Base-by-base conservation (phyloP, 2,888 invertebrate genomes). In the Amphipyra berbera region DNA sequence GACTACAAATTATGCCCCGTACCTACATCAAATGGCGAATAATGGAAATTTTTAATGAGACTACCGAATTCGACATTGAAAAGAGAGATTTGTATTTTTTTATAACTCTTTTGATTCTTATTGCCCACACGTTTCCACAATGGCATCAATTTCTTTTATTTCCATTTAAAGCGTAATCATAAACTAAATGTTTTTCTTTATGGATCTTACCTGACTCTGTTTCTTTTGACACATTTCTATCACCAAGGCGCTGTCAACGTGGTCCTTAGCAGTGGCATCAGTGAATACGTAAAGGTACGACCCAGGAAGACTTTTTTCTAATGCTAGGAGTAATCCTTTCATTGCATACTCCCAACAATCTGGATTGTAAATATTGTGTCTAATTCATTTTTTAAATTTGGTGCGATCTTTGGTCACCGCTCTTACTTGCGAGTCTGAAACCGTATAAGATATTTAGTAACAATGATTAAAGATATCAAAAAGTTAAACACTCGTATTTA, bases 201-300 rank as follows among this genome's bases (percentile, higher is more conserved):
- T 10, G 5, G 1, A 15, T n/a, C 15, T 3, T 76, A 85, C 85
- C 78, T 79, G 79, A 42, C 52, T 72, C 37, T 82, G 79, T 58
- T 81, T 86, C 27, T 70, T 64, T 58, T 82, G 78, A 14, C 83
- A 81, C 14, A 85, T 15, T 6, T 65, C 67, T 53, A 63, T 78
- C 1, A 86, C 71, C 30, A 68, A 33, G 0, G 54, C 37, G 5
- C 59, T 35, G 12, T 60, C 53, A 0, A 0, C 0, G 9, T 71
- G 52, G 61, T 88, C 88, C 30, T 71, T 79, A 0, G 87, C 78
- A 0, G 76, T 38, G 0, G 87, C 85, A 44, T 87, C 87, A 4
- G 87, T 87, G 45, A 86, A 87, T 0, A 86, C 79, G 40, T 75
- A 87, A 1, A 87, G 33, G 10, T 62, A 79, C 0, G 87, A 87